phyloP scores from a whole-genome alignment of 2,888 invertebrate species.

The Temnothorax ravouxi region DNA sequence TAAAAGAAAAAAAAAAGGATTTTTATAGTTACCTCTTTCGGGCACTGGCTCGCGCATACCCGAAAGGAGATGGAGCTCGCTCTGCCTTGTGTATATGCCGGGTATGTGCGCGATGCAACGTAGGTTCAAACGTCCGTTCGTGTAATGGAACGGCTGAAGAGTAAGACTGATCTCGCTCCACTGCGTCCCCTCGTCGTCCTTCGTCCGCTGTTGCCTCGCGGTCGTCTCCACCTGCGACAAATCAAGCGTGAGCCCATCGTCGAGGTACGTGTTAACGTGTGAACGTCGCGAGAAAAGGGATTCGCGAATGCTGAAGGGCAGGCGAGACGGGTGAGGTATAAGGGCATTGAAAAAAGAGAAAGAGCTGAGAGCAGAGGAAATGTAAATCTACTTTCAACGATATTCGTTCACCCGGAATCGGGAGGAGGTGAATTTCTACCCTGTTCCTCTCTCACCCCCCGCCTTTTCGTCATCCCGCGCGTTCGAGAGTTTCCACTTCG shows the following conservation, averaged over 20 bases:
- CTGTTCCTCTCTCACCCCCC: conserved; percentile 25
- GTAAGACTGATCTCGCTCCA: conserved; percentile 89
- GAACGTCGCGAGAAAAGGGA: conserved; percentile 26
- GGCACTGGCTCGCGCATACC: conserved; percentile 92
- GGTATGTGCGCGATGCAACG: conserved; percentile 91
- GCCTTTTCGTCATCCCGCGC: conserved; percentile 42
- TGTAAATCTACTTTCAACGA: conserved; percentile 81
- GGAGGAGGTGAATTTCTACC: conserved; percentile 54
- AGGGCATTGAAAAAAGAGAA: background rate
- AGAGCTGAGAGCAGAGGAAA: conserved; percentile 68
- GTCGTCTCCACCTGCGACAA: conserved; percentile 80
- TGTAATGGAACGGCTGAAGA: conserved; percentile 88
- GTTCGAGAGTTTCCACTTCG: conserved; percentile 74
- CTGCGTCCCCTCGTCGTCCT: conserved; percentile 84
- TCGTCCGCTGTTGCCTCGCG: conserved; percentile 69
- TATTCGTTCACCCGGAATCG: conserved; percentile 78
- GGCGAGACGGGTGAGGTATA: background rate
- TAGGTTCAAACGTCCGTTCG: conserved; percentile 89
- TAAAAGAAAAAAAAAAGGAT: background rate
- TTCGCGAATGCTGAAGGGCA: conserved; percentile 34
- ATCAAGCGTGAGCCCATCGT: conserved; percentile 64
- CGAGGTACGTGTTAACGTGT: conserved; percentile 10
- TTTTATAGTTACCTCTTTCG: conserved; percentile 90
- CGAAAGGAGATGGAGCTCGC: conserved; percentile 90
- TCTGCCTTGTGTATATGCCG: conserved; percentile 90